A percentile compares a stretch with the other conserved stretches of the same genome.
Conservation (phyloP, 2,113 vertebrate genomes). For the Chaetura pelagica region DNA sequence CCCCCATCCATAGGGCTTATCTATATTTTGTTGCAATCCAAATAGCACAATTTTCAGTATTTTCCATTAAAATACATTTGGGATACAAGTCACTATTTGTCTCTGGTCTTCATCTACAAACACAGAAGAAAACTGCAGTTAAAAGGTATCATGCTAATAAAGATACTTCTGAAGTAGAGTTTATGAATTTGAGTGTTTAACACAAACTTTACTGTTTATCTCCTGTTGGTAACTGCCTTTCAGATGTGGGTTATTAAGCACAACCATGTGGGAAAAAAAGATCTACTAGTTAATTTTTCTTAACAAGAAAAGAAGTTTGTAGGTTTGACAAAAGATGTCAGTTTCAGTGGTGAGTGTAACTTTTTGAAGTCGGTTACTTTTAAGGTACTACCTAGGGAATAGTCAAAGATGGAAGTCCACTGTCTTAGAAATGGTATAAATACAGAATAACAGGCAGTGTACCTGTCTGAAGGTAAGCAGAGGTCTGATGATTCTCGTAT, state of each 20-base stretch:
- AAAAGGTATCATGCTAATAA: not conserved
- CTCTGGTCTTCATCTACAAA: not conserved
- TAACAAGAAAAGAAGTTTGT: not conserved
- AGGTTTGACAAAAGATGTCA: not conserved
- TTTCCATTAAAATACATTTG: not conserved
- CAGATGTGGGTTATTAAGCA: not conserved
- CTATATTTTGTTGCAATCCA: too few species aligned
- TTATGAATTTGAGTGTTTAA: not conserved
- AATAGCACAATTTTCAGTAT: not conserved
- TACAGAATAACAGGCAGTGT: not conserved
- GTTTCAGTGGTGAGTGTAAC: not conserved
- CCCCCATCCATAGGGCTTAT: too few species aligned
- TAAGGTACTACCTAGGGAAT: not conserved
- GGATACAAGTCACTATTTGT: not conserved
- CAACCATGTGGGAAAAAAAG: not conserved
- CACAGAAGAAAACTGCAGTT: not conserved
- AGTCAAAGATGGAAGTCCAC: not conserved
- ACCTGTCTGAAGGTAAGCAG: not conserved
- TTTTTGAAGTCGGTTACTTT: not conserved
- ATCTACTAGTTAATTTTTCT: not conserved
- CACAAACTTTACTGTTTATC: not conserved
- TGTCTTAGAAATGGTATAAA: not conserved
- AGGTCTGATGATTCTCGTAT: not conserved
- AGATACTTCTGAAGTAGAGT: not conserved
- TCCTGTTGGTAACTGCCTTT: not conserved